Evolutionary conservation across 2,797 vertebrate genomes (phyloP).

Genomic region (Acipenser ruthenus): DNA sequence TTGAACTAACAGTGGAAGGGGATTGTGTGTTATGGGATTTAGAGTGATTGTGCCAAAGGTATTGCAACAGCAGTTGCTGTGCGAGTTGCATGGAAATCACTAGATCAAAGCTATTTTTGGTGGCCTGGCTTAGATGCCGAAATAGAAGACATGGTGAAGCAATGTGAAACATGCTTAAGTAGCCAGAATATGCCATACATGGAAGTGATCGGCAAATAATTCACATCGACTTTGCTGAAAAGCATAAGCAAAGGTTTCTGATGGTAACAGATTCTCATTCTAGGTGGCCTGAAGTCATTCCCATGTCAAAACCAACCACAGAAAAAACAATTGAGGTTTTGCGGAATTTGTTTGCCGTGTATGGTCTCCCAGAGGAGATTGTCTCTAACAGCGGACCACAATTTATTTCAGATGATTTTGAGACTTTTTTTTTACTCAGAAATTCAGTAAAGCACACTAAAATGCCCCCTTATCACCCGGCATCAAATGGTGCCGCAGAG

Average conservation of each 20-base stretch:
- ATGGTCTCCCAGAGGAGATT: background rate
- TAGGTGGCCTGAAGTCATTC: background rate
- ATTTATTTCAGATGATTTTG: background rate
- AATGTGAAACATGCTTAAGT: background rate
- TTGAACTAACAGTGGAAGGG: background rate
- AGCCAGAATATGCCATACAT: background rate
- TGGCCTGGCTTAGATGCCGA: background rate
- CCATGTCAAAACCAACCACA: too few relatives aligned
- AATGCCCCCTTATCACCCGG: background rate
- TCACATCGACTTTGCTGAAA: background rate
- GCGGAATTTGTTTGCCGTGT: too few relatives aligned
- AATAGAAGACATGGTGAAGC: background rate
- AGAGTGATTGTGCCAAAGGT: too few relatives aligned
- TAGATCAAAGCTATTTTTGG: background rate
- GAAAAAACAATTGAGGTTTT: too few relatives aligned
- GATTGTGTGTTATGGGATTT: too few relatives aligned
- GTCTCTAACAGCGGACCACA: too few relatives aligned
- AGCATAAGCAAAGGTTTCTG: background rate
- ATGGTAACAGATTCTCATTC: too few relatives aligned
- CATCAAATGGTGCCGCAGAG: background rate
- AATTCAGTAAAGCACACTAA: background rate
- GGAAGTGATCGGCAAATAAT: background rate
- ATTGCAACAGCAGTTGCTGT: background rate
- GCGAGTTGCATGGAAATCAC: background rate
- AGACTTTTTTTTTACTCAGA: background rate